phyloP scores from a whole-genome alignment of 2,888 invertebrate genomes.

The Drosophila ezoana region DNA sequence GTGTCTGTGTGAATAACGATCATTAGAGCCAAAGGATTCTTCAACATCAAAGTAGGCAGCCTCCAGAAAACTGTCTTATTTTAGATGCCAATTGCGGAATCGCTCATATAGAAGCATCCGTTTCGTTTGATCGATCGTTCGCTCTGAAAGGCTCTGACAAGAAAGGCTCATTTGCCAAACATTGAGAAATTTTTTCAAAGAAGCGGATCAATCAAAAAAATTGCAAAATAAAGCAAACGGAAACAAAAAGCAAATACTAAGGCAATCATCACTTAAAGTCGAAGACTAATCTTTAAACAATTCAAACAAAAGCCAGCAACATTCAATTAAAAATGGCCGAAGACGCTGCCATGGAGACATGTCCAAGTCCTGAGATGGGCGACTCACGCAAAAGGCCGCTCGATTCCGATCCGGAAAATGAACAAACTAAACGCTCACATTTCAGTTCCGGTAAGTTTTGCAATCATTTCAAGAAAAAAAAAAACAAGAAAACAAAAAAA shows the following conservation, averaged over 20 bases:
- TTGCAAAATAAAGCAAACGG: constrained; percentile 23
- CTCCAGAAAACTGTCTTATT: constrained; percentile 27
- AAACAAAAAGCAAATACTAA: constrained; percentile 58
- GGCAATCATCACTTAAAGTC: constrained; percentile 29
- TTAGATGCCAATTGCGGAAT: constrained; percentile 64
- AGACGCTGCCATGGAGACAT: constrained; percentile 97
- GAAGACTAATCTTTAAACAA: constrained; percentile 25
- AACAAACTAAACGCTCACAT: constrained; percentile 95
- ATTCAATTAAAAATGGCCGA: constrained; percentile 90
- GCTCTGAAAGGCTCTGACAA: constrained; percentile 29
- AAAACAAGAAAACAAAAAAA: constrained; percentile 16
- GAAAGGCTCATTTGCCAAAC: constrained; percentile 48
- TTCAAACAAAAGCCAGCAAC: constrained; percentile 67
- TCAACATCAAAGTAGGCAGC: constrained; percentile 22
- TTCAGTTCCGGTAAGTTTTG: constrained; percentile 93
- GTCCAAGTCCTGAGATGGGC: constrained; percentile 95
- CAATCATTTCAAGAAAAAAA: constrained; percentile 47
- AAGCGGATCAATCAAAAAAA: constrained; percentile 6
- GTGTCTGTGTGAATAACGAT: constrained; percentile 37
- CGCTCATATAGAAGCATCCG: constrained; percentile 45
- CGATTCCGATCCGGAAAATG: constrained; percentile 93
- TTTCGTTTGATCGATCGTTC: constrained; percentile 24
- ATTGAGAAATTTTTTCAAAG: constrained; percentile 32
- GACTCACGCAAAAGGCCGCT: constrained; percentile 96
- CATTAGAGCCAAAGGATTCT: constrained; percentile 39